Conservation (phyloP, 64 coral and sea anemone species). For the Cladopsammia gracilis region DNA sequence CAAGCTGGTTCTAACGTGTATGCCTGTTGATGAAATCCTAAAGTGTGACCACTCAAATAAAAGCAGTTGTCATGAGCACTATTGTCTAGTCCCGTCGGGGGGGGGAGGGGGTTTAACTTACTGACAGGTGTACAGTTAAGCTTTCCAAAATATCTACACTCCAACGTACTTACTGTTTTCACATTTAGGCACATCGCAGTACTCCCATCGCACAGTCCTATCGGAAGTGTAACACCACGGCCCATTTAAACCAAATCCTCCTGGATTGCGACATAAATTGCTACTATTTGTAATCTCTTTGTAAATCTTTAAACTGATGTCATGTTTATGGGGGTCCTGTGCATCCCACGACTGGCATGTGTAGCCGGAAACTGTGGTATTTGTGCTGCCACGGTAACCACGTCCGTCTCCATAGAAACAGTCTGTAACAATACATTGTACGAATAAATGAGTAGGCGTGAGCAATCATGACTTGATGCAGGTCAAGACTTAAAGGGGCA, state of each 20-base stretch:
- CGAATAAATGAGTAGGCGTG: no score
- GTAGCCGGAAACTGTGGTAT: constrained; percentile 23
- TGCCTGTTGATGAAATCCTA: no score
- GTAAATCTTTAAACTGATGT: background rate
- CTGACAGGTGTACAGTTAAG: no score
- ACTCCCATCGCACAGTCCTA: constrained; percentile 6
- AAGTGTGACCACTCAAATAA: no score
- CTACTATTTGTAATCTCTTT: background rate
- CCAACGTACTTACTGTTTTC: constrained; percentile 23
- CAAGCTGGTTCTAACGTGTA: no score
- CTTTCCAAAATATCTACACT: no score
- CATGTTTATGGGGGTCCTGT: background rate
- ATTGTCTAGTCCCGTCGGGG: no score
- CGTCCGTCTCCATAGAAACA: constrained; percentile 71
- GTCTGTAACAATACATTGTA: background rate
- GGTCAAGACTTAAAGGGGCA: no score
- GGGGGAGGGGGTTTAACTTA: no score
- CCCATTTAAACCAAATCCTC: background rate
- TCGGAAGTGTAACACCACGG: constrained; percentile 57
- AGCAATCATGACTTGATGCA: no score
- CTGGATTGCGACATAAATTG: constrained; percentile 63
- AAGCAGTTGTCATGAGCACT: no score
- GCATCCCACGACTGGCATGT: constrained; percentile 47
- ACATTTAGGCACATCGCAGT: constrained; percentile 59
- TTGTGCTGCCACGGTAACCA: constrained; percentile 62